Base-by-base conservation (phyloP, 2,888 invertebrate genomes). In the Melipona beecheii region DNA sequence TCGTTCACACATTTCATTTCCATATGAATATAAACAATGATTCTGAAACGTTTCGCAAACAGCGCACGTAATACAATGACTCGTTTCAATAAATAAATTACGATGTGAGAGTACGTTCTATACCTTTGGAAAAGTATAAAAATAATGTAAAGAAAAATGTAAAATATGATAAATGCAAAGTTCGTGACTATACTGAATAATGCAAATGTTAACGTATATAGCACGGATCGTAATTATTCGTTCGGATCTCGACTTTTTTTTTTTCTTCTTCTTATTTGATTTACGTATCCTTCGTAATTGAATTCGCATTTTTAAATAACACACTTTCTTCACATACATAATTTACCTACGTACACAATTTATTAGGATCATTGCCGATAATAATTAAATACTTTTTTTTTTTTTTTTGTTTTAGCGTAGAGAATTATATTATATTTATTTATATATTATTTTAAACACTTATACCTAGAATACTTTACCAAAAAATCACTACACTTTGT, bases 51-150 rank as follows among this genome's bases (percentile, higher is more conserved):
- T 76, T 64, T 70, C 27, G 27, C 76, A 62, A 78, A 56, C 72
- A 84, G 75, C 71, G 52, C 80, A 81, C 76, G 52, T 78, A 72
- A 50, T 81, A 85, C 77, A 70, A 81, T 52, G 62, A 65, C 76
- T 82, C 86, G 83, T 75, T 74, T 52, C 36, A 52, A 79, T 64
- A 65, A 83, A 86, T 73, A 83, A 84, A 85, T 62, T 36, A 17
- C 65, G 52, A 60, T 27, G n/a, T 75, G 54, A 31, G 24, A 66
- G 24, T 36, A 77, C 60, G 24, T 24, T 75, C 60, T 36, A 50
- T 56, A 62, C 64, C 78, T 58, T 78, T 87, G 83, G 71, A 87
- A 90, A 89, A 87, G 76, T 88, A 86, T 68, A 89, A 87, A 89
- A 90, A 86, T 75, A n/a, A n/a, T n/a, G n/a, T n/a, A 86, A 87